Conservation (phyloP, 2,797 vertebrate species). For the Sebastes taczanowskii region DNA sequence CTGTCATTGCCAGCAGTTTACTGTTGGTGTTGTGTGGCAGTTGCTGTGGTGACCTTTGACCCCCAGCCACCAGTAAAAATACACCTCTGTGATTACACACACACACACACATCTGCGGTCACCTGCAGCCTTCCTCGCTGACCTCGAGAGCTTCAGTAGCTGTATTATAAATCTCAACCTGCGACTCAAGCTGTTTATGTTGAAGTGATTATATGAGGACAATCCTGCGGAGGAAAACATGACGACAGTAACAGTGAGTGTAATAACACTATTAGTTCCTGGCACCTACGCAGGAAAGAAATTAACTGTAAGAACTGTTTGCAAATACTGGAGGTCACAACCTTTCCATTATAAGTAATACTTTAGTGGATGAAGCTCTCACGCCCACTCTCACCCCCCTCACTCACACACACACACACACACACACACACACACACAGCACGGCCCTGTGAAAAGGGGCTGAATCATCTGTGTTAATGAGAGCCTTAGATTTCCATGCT, state of each 20-base stretch:
- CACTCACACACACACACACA: neutral
- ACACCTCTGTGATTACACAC: slow-evolving; percentile 26
- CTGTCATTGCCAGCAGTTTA: neutral
- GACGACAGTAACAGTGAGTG: neutral
- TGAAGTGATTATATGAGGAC: slow-evolving; percentile 6
- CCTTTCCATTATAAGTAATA: slow-evolving; percentile 39
- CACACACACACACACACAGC: slow-evolving; percentile 10
- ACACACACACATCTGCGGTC: slow-evolving; percentile 21
- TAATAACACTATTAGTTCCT: slow-evolving; percentile 33
- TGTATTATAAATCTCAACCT: neutral
- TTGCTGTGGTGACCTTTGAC: slow-evolving; percentile 36
- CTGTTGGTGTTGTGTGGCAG: neutral
- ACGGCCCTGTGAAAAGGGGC: slow-evolving; percentile 54
- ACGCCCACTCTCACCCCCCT: neutral
- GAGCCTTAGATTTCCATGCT: slow-evolving; percentile 58
- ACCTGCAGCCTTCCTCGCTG: slow-evolving; percentile 15
- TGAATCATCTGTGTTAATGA: slow-evolving; percentile 76
- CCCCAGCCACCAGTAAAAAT: slow-evolving; percentile 15
- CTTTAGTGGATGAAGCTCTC: slow-evolving; percentile 24
- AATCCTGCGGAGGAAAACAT: slow-evolving; percentile 33
- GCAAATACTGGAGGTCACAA: slow-evolving; percentile 47
- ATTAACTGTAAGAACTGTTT: slow-evolving; percentile 22
- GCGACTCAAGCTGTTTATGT: slow-evolving; percentile 14
- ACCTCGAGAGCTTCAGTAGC: slow-evolving; percentile 2
- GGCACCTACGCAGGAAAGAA: slow-evolving; percentile 32